phyloP scores from a whole-genome alignment of 2,797 vertebrate species.

The Distichodus sexfasciatus region DNA sequence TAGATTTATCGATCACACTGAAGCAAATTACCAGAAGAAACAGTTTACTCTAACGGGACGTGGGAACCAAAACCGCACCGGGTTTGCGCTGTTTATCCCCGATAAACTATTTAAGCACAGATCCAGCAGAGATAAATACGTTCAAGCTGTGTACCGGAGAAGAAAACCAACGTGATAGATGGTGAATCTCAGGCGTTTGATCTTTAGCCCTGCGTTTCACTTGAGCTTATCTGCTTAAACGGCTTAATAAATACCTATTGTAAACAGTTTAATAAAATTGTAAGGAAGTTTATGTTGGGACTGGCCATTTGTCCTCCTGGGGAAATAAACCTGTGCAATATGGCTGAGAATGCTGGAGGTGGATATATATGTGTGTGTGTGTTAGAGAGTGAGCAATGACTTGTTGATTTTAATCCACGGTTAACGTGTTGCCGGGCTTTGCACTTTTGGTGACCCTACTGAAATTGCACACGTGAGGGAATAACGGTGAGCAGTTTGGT shows the following conservation, averaged over 20 bases:
- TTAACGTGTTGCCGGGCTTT: slow-evolving; percentile 24
- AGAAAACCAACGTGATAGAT: slow-evolving; percentile 13
- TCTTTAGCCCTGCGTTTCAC: background rate
- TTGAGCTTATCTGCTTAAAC: slow-evolving; percentile 23
- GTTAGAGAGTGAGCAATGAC: slow-evolving; percentile 29
- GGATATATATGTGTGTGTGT: background rate
- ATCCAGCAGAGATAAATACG: background rate
- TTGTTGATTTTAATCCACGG: slow-evolving; percentile 46
- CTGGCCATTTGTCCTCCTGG: slow-evolving; percentile 20
- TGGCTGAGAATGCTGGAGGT: slow-evolving; percentile 7
- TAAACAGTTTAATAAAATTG: slow-evolving; percentile 40
- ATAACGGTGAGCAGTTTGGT: slow-evolving; percentile 27
- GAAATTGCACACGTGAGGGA: slow-evolving; percentile 35
- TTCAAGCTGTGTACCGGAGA: background rate
- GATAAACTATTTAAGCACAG: slow-evolving; percentile 14
- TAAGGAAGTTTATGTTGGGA: slow-evolving; percentile 32
- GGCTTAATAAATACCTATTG: background rate
- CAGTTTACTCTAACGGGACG: background rate
- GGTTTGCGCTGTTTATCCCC: no score
- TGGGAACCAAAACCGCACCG: no score
- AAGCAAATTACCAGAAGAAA: slow-evolving; percentile 14
- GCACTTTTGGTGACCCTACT: slow-evolving; percentile 40
- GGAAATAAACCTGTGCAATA: slow-evolving; percentile 28
- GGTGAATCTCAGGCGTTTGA: slow-evolving; percentile 4
- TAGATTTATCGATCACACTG: slow-evolving; percentile 14